Conservation (phyloP, 2,113 vertebrate species). For the Scophthalmus maximus region DNA sequence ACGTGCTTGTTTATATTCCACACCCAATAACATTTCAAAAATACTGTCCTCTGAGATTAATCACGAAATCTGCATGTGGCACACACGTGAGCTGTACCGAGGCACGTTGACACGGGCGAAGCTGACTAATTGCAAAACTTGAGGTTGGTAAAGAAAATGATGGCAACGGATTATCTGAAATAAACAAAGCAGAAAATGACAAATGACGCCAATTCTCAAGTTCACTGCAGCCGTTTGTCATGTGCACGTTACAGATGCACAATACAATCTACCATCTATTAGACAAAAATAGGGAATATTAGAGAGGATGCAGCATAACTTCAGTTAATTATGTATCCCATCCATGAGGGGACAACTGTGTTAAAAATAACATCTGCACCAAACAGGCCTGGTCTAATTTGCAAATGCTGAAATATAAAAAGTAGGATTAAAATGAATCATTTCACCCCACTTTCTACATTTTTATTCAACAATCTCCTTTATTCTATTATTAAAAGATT, state of each 20-base stretch:
- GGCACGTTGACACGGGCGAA: conserved; percentile 59
- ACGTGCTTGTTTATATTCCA: conserved; percentile 79
- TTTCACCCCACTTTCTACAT: neutral
- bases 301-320: conserved; percentile 15
- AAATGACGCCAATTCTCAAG: conserved; percentile 42
- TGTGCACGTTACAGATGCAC: conserved; percentile 29
- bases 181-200: conserved; percentile 55
- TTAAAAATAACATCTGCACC: too few species aligned
- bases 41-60: conserved; percentile 81
- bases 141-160: conserved; percentile 54
- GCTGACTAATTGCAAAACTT: conserved; percentile 60
- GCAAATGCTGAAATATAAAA: neutral
- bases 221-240: conserved; percentile 34
- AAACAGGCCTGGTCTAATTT: neutral
- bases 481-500: neutral
- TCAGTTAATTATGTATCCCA: conserved; percentile 21
- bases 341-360: neutral
- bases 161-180: conserved; percentile 61
- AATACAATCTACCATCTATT: conserved; percentile 19
- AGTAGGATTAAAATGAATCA: neutral
- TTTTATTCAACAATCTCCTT: conserved; percentile 4
- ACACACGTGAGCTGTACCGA: conserved; percentile 34
- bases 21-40: conserved; percentile 77
- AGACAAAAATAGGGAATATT: conserved; percentile 4
- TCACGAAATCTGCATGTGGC: conserved; percentile 77